These are phyloP conservation scores for Neocrepidodera transversa DNA, from an alignment of 2,888 invertebrate species.

Conservation along the genomic window DNA sequence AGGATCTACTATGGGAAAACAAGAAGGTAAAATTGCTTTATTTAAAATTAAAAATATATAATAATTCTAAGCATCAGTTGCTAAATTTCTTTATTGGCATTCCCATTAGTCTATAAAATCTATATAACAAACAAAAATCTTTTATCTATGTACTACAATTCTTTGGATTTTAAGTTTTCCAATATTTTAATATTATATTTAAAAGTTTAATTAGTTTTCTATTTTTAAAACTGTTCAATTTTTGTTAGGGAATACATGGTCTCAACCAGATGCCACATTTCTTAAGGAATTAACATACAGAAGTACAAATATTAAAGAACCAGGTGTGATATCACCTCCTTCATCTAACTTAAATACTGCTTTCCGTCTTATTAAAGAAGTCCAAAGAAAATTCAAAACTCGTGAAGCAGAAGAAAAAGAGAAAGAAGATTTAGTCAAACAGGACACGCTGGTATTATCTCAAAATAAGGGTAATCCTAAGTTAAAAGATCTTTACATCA, in stretches of 20 bases:
- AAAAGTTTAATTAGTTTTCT: too few species aligned
- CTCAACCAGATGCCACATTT: slow-evolving; percentile 95
- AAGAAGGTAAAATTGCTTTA: slow-evolving; percentile 76
- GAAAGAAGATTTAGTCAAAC: slow-evolving; percentile 98
- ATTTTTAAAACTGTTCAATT: too few species aligned
- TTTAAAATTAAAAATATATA: too few species aligned
- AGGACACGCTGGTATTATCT: slow-evolving; percentile 92
- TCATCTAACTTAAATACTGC: slow-evolving; percentile 96
- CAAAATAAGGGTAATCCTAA: slow-evolving; percentile 98
- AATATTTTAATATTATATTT: too few species aligned
- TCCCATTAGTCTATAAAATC: too few species aligned
- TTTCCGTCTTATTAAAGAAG: slow-evolving; percentile 96
- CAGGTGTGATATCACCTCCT: slow-evolving; percentile 92
- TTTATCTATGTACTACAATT: too few species aligned
- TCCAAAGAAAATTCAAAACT: slow-evolving; percentile 96
- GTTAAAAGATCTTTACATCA: slow-evolving; percentile 95
- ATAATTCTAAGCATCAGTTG: too few species aligned
- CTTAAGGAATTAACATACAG: slow-evolving; percentile 99
- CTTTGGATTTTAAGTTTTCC: too few species aligned
- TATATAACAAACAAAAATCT: too few species aligned
- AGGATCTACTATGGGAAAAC: slow-evolving; percentile 93
- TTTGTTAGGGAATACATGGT: slow-evolving; percentile 73
- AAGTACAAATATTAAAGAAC: slow-evolving; percentile 96
- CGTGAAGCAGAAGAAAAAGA: slow-evolving; percentile 98
- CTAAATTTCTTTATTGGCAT: too few species aligned